These are phyloP conservation scores for Andrena camellia DNA, from an alignment of 2,888 invertebrate genomes.

Conservation along the genomic window DNA sequence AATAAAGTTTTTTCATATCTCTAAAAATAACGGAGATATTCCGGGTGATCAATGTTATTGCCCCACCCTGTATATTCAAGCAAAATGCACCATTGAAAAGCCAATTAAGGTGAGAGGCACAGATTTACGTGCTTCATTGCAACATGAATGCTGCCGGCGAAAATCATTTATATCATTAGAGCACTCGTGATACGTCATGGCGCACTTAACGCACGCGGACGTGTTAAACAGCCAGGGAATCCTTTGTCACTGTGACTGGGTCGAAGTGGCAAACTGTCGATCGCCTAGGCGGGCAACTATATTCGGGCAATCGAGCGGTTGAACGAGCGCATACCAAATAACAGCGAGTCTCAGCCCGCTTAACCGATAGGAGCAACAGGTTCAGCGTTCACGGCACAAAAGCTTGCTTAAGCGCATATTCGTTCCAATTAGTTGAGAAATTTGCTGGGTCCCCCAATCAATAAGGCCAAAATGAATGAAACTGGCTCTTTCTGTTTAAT, in stretches of 20 bases:
- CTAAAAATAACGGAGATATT: too few species aligned
- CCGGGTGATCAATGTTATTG: too few species aligned
- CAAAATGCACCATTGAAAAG: neutral
- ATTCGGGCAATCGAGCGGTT: constrained; percentile 57
- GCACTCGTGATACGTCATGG: constrained; percentile 2
- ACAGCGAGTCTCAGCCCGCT: constrained; percentile 41
- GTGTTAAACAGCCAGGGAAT: constrained; percentile 39
- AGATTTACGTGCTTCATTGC: constrained; percentile 1
- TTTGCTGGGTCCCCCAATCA: constrained; percentile 40
- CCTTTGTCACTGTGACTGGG: constrained; percentile 42
- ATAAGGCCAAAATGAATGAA: constrained; percentile 1
- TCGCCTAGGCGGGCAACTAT: constrained; percentile 27
- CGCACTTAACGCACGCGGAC: constrained; percentile 36
- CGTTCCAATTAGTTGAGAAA: constrained; percentile 63
- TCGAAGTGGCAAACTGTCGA: constrained; percentile 32
- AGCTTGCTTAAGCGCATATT: constrained; percentile 58
- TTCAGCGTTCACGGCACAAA: constrained; percentile 60
- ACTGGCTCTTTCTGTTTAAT: neutral
- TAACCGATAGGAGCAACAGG: constrained; percentile 65
- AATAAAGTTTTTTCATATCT: too few species aligned
- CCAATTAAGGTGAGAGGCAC: neutral
- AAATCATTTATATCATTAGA: neutral
- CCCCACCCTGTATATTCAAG: too few species aligned
- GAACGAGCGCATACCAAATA: constrained; percentile 64
- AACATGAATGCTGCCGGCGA: neutral